Conservation (phyloP, 1,140 invertebrate genomes). For the Coelopa frigida region DNA sequence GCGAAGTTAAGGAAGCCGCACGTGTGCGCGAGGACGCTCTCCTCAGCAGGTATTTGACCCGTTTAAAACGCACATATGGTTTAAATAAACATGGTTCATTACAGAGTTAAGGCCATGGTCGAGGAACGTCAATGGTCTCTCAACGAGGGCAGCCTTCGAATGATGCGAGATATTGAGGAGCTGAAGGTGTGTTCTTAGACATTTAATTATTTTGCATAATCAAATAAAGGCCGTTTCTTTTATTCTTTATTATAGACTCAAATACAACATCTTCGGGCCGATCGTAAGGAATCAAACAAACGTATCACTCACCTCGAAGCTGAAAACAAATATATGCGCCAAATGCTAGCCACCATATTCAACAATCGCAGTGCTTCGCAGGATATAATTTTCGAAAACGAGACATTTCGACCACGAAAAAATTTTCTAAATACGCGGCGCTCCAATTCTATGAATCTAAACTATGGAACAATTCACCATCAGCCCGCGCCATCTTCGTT, state of each 20-base stretch:
- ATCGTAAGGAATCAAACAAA: constrained; percentile 38
- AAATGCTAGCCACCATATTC: constrained; percentile 29
- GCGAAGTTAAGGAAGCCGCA: constrained; percentile 67
- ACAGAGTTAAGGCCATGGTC: constrained; percentile 51
- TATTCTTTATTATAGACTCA: constrained; percentile 8
- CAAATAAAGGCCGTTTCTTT: not conserved
- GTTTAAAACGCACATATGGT: no score
- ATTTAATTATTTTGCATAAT: not conserved
- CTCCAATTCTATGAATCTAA: constrained; percentile 32
- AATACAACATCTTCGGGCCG: constrained; percentile 27
- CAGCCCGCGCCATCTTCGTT: constrained; percentile 17
- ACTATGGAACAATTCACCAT: constrained; percentile 39
- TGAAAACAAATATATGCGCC: constrained; percentile 39
- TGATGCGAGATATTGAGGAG: constrained; percentile 41
- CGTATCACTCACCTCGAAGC: constrained; percentile 36
- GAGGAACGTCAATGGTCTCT: constrained; percentile 50
- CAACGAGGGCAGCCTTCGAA: constrained; percentile 45
- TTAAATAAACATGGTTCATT: not conserved
- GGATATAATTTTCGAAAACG: constrained; percentile 42
- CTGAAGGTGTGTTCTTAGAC: constrained; percentile 27
- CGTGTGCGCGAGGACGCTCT: constrained; percentile 63
- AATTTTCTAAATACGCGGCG: constrained; percentile 20
- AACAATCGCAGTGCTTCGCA: constrained; percentile 28
- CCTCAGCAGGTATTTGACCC: constrained; percentile 45
- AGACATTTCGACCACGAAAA: constrained; percentile 28